These are phyloP conservation scores for Hyaena hyaena DNA, from an alignment of 2,113 vertebrate species.

Conservation along the genomic window DNA sequence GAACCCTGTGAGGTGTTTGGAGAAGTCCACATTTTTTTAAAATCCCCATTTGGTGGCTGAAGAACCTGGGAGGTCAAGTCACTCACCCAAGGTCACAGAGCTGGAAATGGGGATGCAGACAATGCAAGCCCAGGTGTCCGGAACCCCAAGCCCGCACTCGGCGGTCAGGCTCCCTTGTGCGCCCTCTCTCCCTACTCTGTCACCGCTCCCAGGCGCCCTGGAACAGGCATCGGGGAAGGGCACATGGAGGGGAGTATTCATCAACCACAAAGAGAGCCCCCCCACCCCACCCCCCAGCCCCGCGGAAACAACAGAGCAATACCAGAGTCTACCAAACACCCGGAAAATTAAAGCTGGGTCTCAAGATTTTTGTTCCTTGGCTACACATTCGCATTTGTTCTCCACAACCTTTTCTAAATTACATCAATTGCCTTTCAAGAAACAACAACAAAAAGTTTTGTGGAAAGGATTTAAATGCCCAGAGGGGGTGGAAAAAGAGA, in stretches of 20 bases:
- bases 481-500: conserved; percentile 68
- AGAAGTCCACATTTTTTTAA: background rate
- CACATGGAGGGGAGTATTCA: background rate
- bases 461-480: conserved; percentile 73
- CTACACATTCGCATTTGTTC: conserved; percentile 72
- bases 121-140: background rate
- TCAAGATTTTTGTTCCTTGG: conserved; percentile 63
- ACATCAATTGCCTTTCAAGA: conserved; percentile 72
- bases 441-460: conserved; percentile 61
- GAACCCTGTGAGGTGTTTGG: background rate
- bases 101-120: background rate
- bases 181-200: background rate
- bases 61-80: background rate
- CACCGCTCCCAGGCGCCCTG: background rate
- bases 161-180: background rate
- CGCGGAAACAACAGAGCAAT: conserved; percentile 60
- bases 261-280: conserved; percentile 40
- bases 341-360: background rate
- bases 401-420: conserved; percentile 73
- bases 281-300: too few species aligned
- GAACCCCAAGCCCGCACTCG: background rate
- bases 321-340: background rate
- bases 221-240: background rate
- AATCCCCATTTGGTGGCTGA: conserved; percentile 18
- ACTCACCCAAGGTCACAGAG: background rate